These are phyloP conservation scores for Eonycteris spelaea DNA, from an alignment of 2,113 vertebrate genomes.

Conservation along the genomic window DNA sequence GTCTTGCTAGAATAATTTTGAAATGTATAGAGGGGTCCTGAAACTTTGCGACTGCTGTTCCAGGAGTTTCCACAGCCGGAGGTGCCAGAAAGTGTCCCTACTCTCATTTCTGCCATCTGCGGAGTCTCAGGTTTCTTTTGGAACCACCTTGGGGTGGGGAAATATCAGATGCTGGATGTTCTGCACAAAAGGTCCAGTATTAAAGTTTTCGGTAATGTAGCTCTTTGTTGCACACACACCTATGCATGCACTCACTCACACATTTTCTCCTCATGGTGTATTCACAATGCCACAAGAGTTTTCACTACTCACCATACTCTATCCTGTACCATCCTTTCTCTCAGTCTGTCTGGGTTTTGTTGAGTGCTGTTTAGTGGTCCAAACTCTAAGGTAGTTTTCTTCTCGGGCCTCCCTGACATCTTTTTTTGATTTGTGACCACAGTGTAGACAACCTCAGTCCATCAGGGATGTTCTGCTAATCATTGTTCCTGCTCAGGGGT, in stretches of 20 bases:
- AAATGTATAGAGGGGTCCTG: neutral
- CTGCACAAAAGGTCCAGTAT: neutral
- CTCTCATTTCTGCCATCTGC: neutral
- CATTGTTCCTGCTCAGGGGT: neutral
- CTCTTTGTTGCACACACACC: neutral
- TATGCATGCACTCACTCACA: neutral
- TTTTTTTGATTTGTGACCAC: neutral
- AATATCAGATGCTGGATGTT: neutral
- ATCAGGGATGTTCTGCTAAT: too few relatives aligned
- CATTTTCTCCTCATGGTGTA: neutral
- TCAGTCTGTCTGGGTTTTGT: neutral
- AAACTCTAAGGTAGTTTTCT: neutral
- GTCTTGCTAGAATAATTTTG: neutral
- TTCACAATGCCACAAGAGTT: neutral
- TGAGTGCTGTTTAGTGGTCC: neutral
- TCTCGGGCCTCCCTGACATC: neutral
- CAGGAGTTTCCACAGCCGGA: neutral
- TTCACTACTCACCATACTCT: neutral
- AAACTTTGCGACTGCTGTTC: neutral
- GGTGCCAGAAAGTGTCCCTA: neutral
- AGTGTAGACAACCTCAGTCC: neutral
- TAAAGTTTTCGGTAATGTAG: neutral
- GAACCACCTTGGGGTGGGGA: neutral
- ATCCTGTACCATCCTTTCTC: neutral
- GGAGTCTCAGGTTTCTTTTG: neutral